Evolutionary conservation across 2,888 invertebrate genomes (phyloP), one percentile per base, ranked within the genome.

Genomic region (Zeuzera pyrina): DNA sequence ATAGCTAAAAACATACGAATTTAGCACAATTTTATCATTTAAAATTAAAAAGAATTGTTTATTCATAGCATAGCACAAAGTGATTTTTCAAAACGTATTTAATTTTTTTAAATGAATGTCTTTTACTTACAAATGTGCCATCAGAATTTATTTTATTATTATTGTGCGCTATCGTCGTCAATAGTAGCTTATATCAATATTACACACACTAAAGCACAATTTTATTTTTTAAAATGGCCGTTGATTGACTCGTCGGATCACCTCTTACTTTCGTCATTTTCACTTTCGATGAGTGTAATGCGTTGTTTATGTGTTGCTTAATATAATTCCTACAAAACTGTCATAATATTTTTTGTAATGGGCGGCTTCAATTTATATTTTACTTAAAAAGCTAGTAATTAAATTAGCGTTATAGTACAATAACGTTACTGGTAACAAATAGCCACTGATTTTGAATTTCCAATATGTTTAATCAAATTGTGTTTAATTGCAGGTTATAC

Each of bases 201-300:
- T 22, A 36, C 38, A 45, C 39, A 48, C 50, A 48, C 50, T 45
- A 40, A 39, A 52, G 45, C 58, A 60, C 59, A 57, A 56, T 52
- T 43, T 43, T 53, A 59, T 65, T 61, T 51, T 56, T 52, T 53
- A 60, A 67, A 51, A 69, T 63, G 60, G 62, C 59, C 45, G 54
- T 53, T 40, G 41, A 52, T 54, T 48, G 49, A 49, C 52, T 52
- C 49, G 52, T 45, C 47, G 45, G 56, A 59, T 52, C 51, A 44
- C 70, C 64, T 65, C 57, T 72, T 70, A 72, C 73, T 73, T 73
- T 73, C 72, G 54, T 58, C 67, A 62, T 58, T 72, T 72, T 72
- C 72, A 72, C 81, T 81, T 81, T 81, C 79, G 55, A 68, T 63
- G 41, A 51, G 51, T 63, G 63, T 60, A 62, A 68, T 62, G 60